Conservation (phyloP, 2,888 invertebrate species). For the Malthinus seriepunctatus region DNA sequence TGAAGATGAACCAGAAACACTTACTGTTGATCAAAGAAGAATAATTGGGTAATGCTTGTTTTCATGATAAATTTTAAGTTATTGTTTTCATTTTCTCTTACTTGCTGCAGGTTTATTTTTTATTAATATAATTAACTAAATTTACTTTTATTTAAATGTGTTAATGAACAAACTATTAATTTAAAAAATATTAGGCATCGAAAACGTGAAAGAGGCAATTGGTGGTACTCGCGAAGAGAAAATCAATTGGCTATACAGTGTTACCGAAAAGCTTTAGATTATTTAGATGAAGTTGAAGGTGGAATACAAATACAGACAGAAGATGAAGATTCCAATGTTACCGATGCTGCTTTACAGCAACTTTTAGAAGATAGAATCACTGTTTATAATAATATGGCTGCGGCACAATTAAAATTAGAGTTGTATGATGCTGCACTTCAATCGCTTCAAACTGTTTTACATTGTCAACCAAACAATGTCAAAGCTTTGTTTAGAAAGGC, state of each 20-base stretch:
- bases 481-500: conserved; percentile 91
- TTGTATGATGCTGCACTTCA: conserved; percentile 83
- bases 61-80: background rate
- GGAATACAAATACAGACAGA: conserved; percentile 63
- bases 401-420: conserved; percentile 86
- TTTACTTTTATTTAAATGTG: background rate
- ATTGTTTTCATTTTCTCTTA: background rate
- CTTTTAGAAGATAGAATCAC: conserved; percentile 80
- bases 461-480: conserved; percentile 84
- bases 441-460: conserved; percentile 81
- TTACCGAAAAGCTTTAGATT: conserved; percentile 83
- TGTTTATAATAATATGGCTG: conserved; percentile 90
- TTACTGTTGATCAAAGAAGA: conserved; percentile 70
- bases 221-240: conserved; percentile 86
- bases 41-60: conserved; percentile 68
- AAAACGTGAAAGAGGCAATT: conserved; percentile 87
- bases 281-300: conserved; percentile 73
- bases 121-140: background rate
- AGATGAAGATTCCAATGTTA: conserved; percentile 55
- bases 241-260: conserved; percentile 81
- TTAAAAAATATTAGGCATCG: conserved; percentile 58
- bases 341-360: conserved; percentile 64
- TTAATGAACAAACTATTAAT: too few relatives aligned
- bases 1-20: conserved; percentile 69
- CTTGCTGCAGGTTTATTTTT: conserved; percentile 10